Percentiles rank a stretch among this genome's conserved stretches.
Conservation (phyloP, 2,888 invertebrate species). For the Lucinisca nassula region DNA sequence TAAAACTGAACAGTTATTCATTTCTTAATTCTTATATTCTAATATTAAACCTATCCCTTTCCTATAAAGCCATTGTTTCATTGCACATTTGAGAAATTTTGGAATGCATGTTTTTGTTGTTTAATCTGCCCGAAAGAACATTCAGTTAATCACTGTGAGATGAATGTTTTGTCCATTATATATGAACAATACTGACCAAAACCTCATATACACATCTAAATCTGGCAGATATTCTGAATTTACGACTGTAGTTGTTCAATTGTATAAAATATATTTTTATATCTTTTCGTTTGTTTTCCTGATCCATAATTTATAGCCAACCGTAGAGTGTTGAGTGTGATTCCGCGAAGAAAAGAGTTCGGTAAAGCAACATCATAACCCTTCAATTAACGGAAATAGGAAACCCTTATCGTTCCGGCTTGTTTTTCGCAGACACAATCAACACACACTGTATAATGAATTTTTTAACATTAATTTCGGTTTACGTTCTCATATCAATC, state of each 20-base stretch:
- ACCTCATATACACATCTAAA: background rate
- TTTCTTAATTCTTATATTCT: no score
- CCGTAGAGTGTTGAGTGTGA: background rate
- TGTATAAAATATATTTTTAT: background rate
- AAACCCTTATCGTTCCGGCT: slow-evolving; percentile 7
- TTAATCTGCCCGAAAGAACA: no score
- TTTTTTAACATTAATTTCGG: slow-evolving; percentile 23
- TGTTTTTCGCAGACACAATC: background rate
- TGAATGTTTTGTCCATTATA: background rate
- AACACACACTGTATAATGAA: slow-evolving; percentile 9
- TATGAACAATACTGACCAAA: background rate
- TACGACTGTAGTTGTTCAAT: background rate
- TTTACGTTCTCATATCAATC: slow-evolving; percentile 9
- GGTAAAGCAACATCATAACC: background rate
- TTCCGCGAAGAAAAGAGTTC: background rate
- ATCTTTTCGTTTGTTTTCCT: background rate
- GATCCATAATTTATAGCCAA: slow-evolving; percentile 3
- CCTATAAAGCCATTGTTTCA: no score
- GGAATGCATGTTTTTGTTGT: no score
- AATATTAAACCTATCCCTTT: no score
- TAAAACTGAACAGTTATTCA: no score
- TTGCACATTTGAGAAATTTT: no score
- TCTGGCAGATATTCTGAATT: background rate
- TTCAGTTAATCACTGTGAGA: no score
- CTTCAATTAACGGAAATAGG: slow-evolving; percentile 11